Evolutionary conservation across 2,888 invertebrate species (phyloP).

Genomic region (Panorpa germanica): DNA sequence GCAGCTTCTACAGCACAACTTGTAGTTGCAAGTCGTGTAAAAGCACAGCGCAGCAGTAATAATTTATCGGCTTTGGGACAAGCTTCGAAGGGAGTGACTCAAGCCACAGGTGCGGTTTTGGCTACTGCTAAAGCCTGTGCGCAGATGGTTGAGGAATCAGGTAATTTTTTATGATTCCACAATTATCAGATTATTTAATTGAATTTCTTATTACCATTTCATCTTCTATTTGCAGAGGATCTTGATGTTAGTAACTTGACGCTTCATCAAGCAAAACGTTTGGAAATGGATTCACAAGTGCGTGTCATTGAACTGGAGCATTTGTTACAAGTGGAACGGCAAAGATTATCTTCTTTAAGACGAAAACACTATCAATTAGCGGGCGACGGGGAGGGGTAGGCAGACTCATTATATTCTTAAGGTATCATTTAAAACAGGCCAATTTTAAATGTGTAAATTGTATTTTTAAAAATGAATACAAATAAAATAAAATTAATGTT

Average conservation of each 20-base stretch:
- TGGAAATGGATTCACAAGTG: slow-evolving; percentile 97
- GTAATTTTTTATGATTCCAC: slow-evolving; percentile 22
- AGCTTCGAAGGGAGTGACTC: slow-evolving; percentile 78
- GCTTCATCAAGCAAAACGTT: slow-evolving; percentile 82
- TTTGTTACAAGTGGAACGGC: slow-evolving; percentile 73
- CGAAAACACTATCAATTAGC: slow-evolving; percentile 83
- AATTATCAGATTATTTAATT: slow-evolving; percentile 7
- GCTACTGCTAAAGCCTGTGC: slow-evolving; percentile 85
- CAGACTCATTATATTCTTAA: too few relatives aligned
- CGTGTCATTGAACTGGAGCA: slow-evolving; percentile 85
- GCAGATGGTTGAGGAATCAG: slow-evolving; percentile 66
- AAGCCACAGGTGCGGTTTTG: slow-evolving; percentile 81
- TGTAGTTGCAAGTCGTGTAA: slow-evolving; percentile 90
- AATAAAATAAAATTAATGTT: too few relatives aligned
- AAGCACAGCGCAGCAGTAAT: slow-evolving; percentile 69
- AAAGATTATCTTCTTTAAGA: slow-evolving; percentile 66
- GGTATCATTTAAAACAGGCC: too few relatives aligned
- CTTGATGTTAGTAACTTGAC: slow-evolving; percentile 78
- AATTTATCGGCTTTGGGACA: slow-evolving; percentile 63
- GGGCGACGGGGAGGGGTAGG: slow-evolving; percentile 40
- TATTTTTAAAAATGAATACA: too few relatives aligned
- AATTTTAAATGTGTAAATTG: too few relatives aligned
- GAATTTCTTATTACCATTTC: slow-evolving; percentile 6
- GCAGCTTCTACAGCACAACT: slow-evolving; percentile 93
- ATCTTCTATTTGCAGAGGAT: slow-evolving; percentile 39